Base-by-base conservation (phyloP, 2,797 vertebrate species). In the Apodemus agrarius region DNA sequence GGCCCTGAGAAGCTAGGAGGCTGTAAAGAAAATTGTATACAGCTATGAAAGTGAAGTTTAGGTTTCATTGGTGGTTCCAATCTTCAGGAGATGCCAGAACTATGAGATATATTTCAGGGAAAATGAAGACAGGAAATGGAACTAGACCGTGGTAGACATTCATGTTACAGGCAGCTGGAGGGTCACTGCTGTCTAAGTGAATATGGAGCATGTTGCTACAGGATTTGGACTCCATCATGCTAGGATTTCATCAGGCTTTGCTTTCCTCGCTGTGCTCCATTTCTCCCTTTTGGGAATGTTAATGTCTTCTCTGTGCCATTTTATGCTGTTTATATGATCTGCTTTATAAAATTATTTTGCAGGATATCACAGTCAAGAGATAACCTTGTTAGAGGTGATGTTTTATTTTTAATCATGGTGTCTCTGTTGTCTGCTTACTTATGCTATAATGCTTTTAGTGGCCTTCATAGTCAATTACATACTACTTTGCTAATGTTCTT, bases 401-500 rank as follows among this genome's bases (percentile, higher is more conserved):
- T 19, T 34, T 2, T 16, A 12, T 69, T n/a, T 31, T 14, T 26
- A 3, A 63, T 10, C 4, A 24, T 3, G 3, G 34, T 1, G 2
- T 74, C n/a, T 3, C 2, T 43, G 37, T 29, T 26, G 2, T 72
- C 37, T 46, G 3, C 21, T 24, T 6, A 16, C 13, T 75, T 82
- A 12, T 34, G 1, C 31, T 34, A 12, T 1, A 17, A 54, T 72
- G 11, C 34, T 19, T n/a, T 22, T 37, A 78, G 43, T 65, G 52
- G 7, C 34, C 13, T 3, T 2, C 22, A 67, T 14, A 21, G 78
- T 16, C n/a, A 74, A 16, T 2, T 6, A 74, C 14, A 22, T 0
- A 6, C 24, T 26, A 37, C 0, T 26, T 2, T 69, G 10, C 1
- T 11, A 81, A 61, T 3, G 24, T 0, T 0, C 0, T 4, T 40